Conservation (phyloP, 2,797 vertebrate genomes). For the Thunnus albacares region DNA sequence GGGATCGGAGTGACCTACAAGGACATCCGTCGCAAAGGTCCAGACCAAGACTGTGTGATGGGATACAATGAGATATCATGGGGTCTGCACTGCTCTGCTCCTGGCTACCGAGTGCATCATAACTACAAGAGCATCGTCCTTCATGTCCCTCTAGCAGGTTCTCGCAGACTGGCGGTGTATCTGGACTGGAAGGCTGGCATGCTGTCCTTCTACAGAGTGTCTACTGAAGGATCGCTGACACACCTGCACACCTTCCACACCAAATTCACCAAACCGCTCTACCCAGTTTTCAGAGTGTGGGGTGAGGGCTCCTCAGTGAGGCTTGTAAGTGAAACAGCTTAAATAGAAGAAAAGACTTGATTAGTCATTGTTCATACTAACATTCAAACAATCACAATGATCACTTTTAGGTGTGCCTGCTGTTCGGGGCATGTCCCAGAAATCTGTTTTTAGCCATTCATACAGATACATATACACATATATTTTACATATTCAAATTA, state of each 20-base stretch:
- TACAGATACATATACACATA: no score
- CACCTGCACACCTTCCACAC: constrained; percentile 42
- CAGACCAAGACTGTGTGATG: constrained; percentile 7
- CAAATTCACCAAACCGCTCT: constrained; percentile 28
- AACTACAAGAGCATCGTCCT: background rate
- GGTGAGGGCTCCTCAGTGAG: background rate
- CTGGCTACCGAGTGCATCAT: constrained; percentile 10
- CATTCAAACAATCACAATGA: no score
- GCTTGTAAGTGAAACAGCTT: background rate
- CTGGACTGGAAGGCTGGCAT: constrained; percentile 34
- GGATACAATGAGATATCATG: constrained; percentile 38
- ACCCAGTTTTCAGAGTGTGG: constrained; percentile 34
- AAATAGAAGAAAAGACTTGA: no score
- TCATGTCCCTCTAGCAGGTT: background rate
- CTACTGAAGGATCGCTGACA: constrained; percentile 14
- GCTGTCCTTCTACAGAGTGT: constrained; percentile 52
- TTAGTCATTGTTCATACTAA: no score
- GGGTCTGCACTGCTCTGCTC: constrained; percentile 20
- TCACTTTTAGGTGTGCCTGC: no score
- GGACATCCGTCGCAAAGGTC: constrained; percentile 17
- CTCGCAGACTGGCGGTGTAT: constrained; percentile 7
- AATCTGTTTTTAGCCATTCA: no score
- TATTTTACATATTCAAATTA: no score
- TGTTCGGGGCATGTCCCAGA: no score
- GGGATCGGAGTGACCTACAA: constrained; percentile 38